Evolutionary conservation across 2,113 vertebrate genomes (phyloP).

Genomic region (Fulica atra): DNA sequence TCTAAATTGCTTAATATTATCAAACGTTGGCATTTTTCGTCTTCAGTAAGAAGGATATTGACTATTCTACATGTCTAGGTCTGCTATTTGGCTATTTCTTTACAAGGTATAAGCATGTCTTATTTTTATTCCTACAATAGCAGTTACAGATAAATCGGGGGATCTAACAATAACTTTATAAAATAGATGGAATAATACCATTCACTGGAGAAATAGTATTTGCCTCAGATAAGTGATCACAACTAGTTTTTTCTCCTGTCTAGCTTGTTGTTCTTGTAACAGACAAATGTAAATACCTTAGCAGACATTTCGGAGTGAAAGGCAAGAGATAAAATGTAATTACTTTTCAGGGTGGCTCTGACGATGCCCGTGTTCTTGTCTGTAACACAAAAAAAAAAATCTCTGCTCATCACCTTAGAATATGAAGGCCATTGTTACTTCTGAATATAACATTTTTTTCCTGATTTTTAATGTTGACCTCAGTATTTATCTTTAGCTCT

Average conservation of each 20-base stretch:
- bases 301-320: slow-evolving; percentile 57
- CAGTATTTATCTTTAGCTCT: slow-evolving; percentile 4
- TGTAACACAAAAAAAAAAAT: background rate
- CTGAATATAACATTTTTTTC: slow-evolving; percentile 18
- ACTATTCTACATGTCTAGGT: slow-evolving; percentile 6
- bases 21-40: slow-evolving; percentile 62
- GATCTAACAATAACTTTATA: slow-evolving; percentile 49
- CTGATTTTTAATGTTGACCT: slow-evolving; percentile 36
- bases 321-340: slow-evolving; percentile 64
- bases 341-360: slow-evolving; percentile 60
- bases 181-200: slow-evolving; percentile 35
- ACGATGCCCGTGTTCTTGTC: slow-evolving; percentile 5
- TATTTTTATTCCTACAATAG: slow-evolving; percentile 39
- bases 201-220: slow-evolving; percentile 44
- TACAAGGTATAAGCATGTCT: background rate
- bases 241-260: slow-evolving; percentile 24
- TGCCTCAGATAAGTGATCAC: slow-evolving; percentile 48
- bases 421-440: slow-evolving; percentile 34
- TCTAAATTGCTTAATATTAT: slow-evolving; percentile 72
- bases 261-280: slow-evolving; percentile 55
- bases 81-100: slow-evolving; percentile 40
- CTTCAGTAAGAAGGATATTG: slow-evolving; percentile 41
- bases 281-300: slow-evolving; percentile 59
- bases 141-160: background rate
- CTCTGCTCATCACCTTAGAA: slow-evolving; percentile 1